Conservation (phyloP, 2,797 vertebrate species). For the Triplophysa yarkandensis region DNA sequence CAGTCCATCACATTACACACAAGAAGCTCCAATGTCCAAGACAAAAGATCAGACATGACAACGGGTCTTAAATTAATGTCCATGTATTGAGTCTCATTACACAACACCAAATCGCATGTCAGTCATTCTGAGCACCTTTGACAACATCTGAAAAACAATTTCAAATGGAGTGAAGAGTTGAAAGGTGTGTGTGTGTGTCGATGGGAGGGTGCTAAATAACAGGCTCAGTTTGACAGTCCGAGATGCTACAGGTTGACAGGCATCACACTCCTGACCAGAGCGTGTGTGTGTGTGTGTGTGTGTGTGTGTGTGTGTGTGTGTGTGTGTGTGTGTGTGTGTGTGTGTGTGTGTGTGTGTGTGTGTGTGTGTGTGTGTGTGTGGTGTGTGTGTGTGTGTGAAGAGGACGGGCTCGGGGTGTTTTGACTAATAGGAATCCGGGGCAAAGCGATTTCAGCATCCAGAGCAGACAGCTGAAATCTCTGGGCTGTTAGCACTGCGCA, state of each 20-base stretch:
- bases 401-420: constrained; percentile 89
- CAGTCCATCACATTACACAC: constrained; percentile 75
- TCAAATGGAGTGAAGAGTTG: constrained; percentile 74
- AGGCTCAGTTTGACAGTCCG: constrained; percentile 88
- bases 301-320: constrained; percentile 35
- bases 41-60: constrained; percentile 69
- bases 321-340: constrained; percentile 32
- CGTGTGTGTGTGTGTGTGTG: constrained; percentile 50
- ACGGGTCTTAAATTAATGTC: constrained; percentile 76
- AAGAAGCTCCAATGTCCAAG: constrained; percentile 70
- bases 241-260: constrained; percentile 93
- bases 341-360: constrained; percentile 33
- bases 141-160: constrained; percentile 76
- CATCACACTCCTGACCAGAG: constrained; percentile 75
- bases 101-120: constrained; percentile 78
- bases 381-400: constrained; percentile 44
- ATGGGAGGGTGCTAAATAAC: constrained; percentile 83
- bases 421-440: constrained; percentile 97
- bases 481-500: constrained; percentile 94
- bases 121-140: constrained; percentile 80
- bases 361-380: constrained; percentile 36
- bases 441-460: constrained; percentile 94
- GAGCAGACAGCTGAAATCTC: constrained; percentile 99
- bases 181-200: constrained; percentile 57
- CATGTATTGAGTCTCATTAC: constrained; percentile 79